These are phyloP conservation scores for Pterocles orientalis DNA, from an alignment of 2,113 vertebrate genomes.

Conservation along the genomic window DNA sequence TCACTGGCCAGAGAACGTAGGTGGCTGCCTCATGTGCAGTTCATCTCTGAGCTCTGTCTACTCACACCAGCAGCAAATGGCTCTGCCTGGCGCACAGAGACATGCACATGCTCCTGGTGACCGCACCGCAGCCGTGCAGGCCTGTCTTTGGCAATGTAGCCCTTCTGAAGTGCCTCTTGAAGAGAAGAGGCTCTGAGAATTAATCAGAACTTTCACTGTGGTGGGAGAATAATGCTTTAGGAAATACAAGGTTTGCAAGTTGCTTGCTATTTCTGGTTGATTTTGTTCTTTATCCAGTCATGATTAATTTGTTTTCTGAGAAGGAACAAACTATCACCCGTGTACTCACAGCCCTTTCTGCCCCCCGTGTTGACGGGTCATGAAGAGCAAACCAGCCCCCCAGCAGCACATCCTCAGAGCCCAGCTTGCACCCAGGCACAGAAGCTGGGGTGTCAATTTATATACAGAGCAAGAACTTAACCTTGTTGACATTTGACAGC, in stretches of 20 bases:
- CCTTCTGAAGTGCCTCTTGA: background rate
- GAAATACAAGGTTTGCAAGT: background rate
- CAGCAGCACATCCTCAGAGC: background rate
- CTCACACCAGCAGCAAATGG: background rate
- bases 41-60: background rate
- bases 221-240: background rate
- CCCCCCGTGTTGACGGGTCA: background rate
- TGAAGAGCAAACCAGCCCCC: background rate
- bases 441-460: no score
- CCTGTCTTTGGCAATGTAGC: background rate
- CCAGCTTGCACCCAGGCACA: background rate
- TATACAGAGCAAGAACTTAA: no score
- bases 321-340: background rate
- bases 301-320: background rate
- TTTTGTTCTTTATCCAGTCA: background rate
- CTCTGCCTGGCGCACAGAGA: background rate
- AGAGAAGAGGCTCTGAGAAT: background rate
- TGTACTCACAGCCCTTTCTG: background rate
- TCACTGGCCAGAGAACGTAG: background rate
- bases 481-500: no score
- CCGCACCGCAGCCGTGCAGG: background rate
- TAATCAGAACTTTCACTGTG: background rate
- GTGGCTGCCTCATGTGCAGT: background rate
- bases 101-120: background rate
- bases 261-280: background rate